Percentiles rank a stretch among this genome's conserved stretches.
phyloP scores from a whole-genome alignment of 2,113 vertebrate species.

The Okapia johnstoni region DNA sequence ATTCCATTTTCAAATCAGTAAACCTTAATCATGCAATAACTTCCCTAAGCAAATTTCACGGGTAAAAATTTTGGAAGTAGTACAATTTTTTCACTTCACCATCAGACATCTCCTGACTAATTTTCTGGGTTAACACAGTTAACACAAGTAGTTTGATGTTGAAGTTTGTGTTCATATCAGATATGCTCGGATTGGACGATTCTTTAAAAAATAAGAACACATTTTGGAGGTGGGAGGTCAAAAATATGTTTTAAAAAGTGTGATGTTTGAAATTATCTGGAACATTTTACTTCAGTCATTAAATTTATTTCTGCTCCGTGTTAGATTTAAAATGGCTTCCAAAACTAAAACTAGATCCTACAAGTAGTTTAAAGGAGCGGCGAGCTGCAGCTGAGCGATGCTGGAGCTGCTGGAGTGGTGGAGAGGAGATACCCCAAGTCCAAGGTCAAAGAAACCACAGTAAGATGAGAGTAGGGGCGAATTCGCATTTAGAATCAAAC shows the following conservation, averaged over 20 bases:
- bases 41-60: not conserved
- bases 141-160: not conserved
- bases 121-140: not conserved
- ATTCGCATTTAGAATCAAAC: not conserved
- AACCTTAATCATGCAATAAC: not conserved
- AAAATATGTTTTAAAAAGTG: not conserved
- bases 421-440: not conserved
- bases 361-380: not conserved
- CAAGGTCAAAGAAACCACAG: not conserved
- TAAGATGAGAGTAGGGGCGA: not conserved
- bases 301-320: not conserved
- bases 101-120: not conserved
- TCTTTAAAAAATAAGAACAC: not conserved
- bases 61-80: not conserved
- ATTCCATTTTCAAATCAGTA: not conserved
- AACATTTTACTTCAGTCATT: not conserved
- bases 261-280: not conserved
- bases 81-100: not conserved
- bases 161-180: not conserved
- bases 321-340: not conserved
- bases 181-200: not conserved
- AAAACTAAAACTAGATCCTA: not conserved
- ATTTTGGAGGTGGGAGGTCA: not conserved
- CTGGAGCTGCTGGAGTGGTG: fast-evolving
- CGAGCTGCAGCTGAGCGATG: fast-evolving